Conservation (phyloP, 2,888 invertebrate genomes). For the Limnephilus auricula region DNA sequence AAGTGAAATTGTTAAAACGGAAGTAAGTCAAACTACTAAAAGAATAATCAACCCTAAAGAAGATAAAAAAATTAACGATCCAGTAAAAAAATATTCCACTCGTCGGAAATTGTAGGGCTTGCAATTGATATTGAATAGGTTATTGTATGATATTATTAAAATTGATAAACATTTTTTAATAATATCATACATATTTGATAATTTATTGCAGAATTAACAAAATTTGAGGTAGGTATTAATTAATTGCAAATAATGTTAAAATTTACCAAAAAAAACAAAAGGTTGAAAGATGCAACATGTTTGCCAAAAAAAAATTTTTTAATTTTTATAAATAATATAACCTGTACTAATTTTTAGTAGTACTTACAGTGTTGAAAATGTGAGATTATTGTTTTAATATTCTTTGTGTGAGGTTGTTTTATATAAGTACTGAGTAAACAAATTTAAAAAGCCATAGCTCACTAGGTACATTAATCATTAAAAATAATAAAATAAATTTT, state of each 20-base stretch:
- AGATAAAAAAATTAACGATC: slow-evolving; percentile 20
- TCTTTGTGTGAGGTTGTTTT: not conserved
- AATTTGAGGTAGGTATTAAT: not conserved
- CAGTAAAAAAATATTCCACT: slow-evolving; percentile 42
- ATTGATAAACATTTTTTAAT: not conserved
- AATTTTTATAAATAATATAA: not conserved
- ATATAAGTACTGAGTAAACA: not conserved
- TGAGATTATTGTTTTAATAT: not conserved
- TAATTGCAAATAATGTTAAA: not conserved
- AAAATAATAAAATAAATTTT: not conserved
- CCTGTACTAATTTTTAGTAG: not conserved
- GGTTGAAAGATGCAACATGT: not conserved
- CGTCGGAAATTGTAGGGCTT: slow-evolving; percentile 30
- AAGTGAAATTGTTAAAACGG: not conserved
- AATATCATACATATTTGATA: not conserved
- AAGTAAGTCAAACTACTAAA: not conserved
- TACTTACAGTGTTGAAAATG: not conserved
- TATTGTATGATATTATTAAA: not conserved
- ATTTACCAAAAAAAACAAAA: not conserved
- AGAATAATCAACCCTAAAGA: slow-evolving; percentile 22
- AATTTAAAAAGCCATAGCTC: not conserved
- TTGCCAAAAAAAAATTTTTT: not conserved
- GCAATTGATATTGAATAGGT: not conserved
- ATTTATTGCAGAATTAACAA: not conserved
- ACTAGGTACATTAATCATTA: not conserved